Conservation (phyloP, 2,113 vertebrate genomes). For the Thymallus thymallus region DNA sequence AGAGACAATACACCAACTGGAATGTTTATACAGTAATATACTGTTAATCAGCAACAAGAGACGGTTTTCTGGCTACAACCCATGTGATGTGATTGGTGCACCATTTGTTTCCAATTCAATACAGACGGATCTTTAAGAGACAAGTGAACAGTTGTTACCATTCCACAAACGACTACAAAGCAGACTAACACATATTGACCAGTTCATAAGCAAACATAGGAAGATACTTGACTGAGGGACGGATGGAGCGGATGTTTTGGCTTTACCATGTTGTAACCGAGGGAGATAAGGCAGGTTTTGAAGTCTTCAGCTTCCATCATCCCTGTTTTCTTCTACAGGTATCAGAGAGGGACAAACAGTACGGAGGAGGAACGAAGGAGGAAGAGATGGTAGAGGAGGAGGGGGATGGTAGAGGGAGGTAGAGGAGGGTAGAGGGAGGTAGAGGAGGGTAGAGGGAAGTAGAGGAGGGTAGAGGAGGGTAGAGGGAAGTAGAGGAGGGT, state of each 20-base stretch:
- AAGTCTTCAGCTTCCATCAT: conserved; percentile 99
- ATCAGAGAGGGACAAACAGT: conserved; percentile 47
- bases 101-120: not conserved
- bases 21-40: not conserved
- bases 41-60: too few species aligned
- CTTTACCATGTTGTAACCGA: conserved; percentile 92
- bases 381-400: not conserved
- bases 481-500: too few species aligned
- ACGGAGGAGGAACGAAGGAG: conserved; percentile 29
- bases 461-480: too few species aligned
- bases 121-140: not conserved
- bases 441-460: too few species aligned
- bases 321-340: conserved; percentile 98
- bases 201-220: conserved; percentile 15
- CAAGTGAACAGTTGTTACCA: not conserved
- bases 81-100: not conserved
- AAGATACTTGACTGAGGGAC: conserved; percentile 33
- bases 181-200: conserved; percentile 16
- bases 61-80: not conserved
- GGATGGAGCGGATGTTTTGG: conserved; percentile 32
- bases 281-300: conserved; percentile 99
- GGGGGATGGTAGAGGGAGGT: too few species aligned
- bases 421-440: too few species aligned
- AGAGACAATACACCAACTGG: not conserved
- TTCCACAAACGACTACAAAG: too few species aligned